Conservation (phyloP, 2,797 vertebrate species). For the Pitangus sulphuratus region DNA sequence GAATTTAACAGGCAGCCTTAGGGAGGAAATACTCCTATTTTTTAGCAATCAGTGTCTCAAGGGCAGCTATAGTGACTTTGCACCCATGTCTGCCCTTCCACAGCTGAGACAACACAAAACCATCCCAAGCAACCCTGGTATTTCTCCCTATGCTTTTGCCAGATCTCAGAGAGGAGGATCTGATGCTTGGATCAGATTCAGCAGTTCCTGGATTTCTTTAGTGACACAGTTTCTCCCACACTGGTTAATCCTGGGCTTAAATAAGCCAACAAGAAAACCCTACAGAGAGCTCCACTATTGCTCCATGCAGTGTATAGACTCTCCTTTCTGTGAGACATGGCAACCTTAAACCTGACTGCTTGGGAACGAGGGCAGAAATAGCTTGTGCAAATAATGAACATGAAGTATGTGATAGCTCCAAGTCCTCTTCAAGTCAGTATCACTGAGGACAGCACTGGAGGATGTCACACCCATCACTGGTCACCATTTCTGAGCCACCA, state of each 20-base stretch:
- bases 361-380: rapidly evolving
- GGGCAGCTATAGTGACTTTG: neutral
- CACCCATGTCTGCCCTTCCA: neutral
- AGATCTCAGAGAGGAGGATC: neutral
- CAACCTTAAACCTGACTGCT: neutral
- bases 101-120: neutral
- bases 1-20: neutral
- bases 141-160: neutral
- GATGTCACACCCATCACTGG: neutral
- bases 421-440: neutral
- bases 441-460: neutral
- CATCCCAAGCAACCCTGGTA: neutral
- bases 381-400: neutral
- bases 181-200: neutral
- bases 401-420: neutral
- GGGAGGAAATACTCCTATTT: neutral
- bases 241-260: neutral
- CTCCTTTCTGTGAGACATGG: neutral
- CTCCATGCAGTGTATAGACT: neutral
- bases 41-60: neutral
- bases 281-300: neutral
- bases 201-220: neutral
- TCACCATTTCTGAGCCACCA: neutral
- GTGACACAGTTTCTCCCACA: neutral
- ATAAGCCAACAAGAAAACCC: neutral